Conservation (phyloP, 2,797 vertebrate genomes). For the Chiroxiphia lanceolata region DNA sequence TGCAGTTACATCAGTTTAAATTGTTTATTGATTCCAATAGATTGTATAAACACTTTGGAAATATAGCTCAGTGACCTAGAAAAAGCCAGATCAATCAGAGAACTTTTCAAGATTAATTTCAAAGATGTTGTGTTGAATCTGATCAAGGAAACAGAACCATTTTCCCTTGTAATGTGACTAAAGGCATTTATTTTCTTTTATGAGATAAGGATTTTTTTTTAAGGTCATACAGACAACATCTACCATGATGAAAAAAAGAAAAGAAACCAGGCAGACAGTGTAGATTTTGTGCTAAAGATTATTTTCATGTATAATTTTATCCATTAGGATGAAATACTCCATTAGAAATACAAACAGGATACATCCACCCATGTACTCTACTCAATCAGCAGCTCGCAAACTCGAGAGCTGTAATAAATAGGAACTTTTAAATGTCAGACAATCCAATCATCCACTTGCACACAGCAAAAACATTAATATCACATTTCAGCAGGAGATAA, state of each 20-base stretch:
- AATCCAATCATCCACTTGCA: slow-evolving; percentile 51
- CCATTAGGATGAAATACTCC: slow-evolving; percentile 1
- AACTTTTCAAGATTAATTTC: slow-evolving; percentile 75
- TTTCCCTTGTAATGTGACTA: slow-evolving; percentile 64
- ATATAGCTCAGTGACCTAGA: slow-evolving; percentile 73
- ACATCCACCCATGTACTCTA: neutral
- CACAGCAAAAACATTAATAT: slow-evolving; percentile 21
- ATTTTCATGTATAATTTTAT: slow-evolving; percentile 19
- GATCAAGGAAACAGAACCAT: slow-evolving; percentile 62
- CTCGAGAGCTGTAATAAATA: slow-evolving; percentile 42
- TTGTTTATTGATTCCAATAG: slow-evolving; percentile 92
- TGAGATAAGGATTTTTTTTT: slow-evolving; percentile 38
- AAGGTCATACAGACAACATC: slow-evolving; percentile 21
- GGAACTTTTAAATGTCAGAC: slow-evolving; percentile 55
- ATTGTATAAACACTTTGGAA: slow-evolving; percentile 83
- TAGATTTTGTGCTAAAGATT: slow-evolving; percentile 6
- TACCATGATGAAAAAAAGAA: neutral
- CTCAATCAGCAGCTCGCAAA: slow-evolving; percentile 36
- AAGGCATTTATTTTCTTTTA: slow-evolving; percentile 63
- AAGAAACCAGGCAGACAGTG: neutral
- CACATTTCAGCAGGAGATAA: slow-evolving; percentile 28
- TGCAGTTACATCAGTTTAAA: slow-evolving; percentile 87
- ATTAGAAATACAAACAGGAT: slow-evolving; percentile 41
- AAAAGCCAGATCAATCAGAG: slow-evolving; percentile 71
- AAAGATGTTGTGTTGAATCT: slow-evolving; percentile 56